These are phyloP conservation scores for Eriocheir sinensis DNA, from an alignment of 1,140 invertebrate species.

Conservation along the genomic window DNA sequence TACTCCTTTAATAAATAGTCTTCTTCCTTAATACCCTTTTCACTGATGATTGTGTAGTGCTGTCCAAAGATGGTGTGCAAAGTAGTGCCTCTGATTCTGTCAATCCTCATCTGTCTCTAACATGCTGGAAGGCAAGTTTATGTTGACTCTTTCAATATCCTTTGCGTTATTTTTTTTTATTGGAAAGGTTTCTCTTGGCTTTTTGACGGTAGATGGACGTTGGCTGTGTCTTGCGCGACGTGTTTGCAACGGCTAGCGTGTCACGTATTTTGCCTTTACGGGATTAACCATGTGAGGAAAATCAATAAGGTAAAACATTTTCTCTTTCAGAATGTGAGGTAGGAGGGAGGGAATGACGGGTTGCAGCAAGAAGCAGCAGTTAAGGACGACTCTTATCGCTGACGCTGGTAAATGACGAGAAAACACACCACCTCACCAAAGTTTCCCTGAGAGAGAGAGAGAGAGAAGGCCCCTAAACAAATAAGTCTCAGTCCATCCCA, in stretches of 20 bases:
- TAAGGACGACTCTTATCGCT: not conserved
- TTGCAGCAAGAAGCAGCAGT: not conserved
- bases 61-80: too few species aligned
- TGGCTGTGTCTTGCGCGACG: not conserved
- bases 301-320: not conserved
- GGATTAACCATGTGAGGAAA: not conserved
- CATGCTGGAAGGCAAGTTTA: too few species aligned
- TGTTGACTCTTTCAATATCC: too few species aligned
- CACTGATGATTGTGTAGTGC: too few species aligned
- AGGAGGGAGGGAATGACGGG: not conserved
- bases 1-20: too few species aligned
- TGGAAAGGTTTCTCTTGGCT: too few species aligned
- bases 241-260: not conserved
- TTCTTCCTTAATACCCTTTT: too few species aligned
- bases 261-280: constrained; percentile 1
- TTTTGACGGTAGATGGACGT: too few species aligned
- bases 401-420: not conserved
- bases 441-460: too few species aligned
- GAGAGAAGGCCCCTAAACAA: not conserved
- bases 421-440: not conserved
- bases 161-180: too few species aligned
- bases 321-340: not conserved
- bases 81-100: too few species aligned
- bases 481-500: not conserved
- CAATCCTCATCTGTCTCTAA: too few species aligned